phyloP scores from a whole-genome alignment of 2,113 vertebrate genomes.

The Labeo catla region DNA sequence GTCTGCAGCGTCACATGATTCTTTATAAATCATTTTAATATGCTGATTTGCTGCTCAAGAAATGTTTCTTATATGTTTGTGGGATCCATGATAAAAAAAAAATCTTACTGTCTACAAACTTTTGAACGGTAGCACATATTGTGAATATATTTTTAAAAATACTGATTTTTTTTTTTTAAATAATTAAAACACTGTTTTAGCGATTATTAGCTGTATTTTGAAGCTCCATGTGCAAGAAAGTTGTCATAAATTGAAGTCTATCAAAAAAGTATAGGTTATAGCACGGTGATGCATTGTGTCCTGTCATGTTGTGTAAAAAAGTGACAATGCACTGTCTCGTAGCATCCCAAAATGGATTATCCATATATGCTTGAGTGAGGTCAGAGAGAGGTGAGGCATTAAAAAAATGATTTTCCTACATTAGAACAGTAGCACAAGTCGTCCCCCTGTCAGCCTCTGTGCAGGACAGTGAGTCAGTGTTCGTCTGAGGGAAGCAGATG shows the following conservation, averaged over 20 bases:
- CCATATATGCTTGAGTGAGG: background rate
- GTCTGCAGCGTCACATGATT: too few relatives aligned
- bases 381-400: background rate
- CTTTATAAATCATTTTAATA: too few relatives aligned
- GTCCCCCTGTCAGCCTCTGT: background rate
- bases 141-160: too few relatives aligned
- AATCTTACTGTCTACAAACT: too few relatives aligned
- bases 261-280: background rate
- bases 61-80: too few relatives aligned
- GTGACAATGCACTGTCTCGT: background rate
- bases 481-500: slow-evolving; percentile 41
- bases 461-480: background rate
- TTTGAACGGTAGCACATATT: background rate
- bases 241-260: too few relatives aligned
- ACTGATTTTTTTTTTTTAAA: background rate
- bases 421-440: slow-evolving; percentile 5
- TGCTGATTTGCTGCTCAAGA: too few relatives aligned
- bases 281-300: background rate
- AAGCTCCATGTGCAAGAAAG: background rate
- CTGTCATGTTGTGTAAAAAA: background rate
- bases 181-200: background rate
- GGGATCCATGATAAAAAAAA: too few relatives aligned
- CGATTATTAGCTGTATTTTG: background rate
- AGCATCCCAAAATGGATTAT: background rate
- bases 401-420: background rate